A percentile compares a stretch with the other conserved stretches of the same genome.
phyloP scores from a whole-genome alignment of 2,113 vertebrate species.

The Loxodonta africana region DNA sequence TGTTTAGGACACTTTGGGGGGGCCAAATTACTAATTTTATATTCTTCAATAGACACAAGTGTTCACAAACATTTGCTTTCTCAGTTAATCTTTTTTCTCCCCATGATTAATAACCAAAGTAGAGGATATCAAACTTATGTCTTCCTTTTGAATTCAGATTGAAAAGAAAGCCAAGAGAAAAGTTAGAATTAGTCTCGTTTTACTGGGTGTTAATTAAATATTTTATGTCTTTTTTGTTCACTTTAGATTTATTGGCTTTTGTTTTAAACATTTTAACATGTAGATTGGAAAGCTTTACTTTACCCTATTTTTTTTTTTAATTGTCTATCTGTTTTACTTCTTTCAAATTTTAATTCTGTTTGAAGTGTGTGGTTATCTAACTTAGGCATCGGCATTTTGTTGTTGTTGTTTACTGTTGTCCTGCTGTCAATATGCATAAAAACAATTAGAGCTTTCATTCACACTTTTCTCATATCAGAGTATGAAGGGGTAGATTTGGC shows the following conservation, averaged over 20 bases:
- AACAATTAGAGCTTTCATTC: not conserved
- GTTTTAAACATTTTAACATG: not conserved
- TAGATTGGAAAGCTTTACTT: not conserved
- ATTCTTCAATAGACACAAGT: not conserved
- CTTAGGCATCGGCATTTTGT: not conserved
- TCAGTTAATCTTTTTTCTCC: not conserved
- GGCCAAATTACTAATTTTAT: not conserved
- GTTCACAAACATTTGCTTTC: not conserved
- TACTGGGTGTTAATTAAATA: not conserved
- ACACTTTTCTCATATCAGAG: not conserved
- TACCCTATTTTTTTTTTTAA: not conserved
- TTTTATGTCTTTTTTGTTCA: not conserved
- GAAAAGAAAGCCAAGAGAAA: not conserved
- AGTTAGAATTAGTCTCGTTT: not conserved
- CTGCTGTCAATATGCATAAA: not conserved
- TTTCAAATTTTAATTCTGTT: not conserved
- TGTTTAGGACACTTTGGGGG: not conserved
- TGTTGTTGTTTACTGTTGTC: not conserved
- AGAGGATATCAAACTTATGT: not conserved
- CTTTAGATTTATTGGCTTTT: constrained; percentile 14
- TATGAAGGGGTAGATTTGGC: not conserved
- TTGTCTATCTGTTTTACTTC: not conserved
- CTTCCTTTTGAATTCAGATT: not conserved
- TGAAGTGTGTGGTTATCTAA: not conserved
- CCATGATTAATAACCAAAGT: not conserved